Evolutionary conservation across 2,113 vertebrate species (phyloP).

Genomic region (Hyperopisus bebe): DNA sequence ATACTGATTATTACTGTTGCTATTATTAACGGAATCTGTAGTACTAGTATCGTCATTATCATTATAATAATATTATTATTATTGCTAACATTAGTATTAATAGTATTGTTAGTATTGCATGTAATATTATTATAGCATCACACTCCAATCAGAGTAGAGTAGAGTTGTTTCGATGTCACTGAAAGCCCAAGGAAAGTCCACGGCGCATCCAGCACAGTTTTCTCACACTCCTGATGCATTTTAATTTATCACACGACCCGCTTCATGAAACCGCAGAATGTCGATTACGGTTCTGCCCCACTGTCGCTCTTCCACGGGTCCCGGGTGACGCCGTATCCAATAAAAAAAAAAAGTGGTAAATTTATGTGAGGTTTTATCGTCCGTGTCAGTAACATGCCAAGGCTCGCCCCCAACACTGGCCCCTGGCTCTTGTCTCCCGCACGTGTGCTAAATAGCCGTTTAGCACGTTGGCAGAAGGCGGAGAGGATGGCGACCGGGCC

Average conservation of each 20-base stretch:
- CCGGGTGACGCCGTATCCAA: constrained; percentile 46
- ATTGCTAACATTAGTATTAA: background rate
- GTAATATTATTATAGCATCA: background rate
- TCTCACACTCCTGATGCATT: constrained; percentile 46
- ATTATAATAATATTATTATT: background rate
- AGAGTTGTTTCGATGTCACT: background rate
- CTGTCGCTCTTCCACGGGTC: constrained; percentile 38
- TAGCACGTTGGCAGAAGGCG: constrained; percentile 47
- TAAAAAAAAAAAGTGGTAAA: constrained; percentile 28
- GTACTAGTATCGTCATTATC: background rate
- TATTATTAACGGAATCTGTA: background rate
- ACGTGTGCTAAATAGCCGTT: constrained; percentile 44
- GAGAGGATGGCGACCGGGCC: constrained; percentile 52
- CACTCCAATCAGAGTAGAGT: background rate
- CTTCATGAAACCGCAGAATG: constrained; percentile 39
- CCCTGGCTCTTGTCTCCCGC: constrained; percentile 30
- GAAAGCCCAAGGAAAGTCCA: constrained; percentile 26
- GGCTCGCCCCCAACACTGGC: constrained; percentile 50
- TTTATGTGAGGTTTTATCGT: constrained; percentile 4
- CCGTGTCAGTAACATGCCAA: background rate
- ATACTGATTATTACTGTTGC: background rate
- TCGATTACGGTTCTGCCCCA: constrained; percentile 16
- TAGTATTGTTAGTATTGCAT: background rate
- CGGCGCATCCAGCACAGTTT: constrained; percentile 43
- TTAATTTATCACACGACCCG: constrained; percentile 50